phyloP scores from a whole-genome alignment of 92 coral and sea anemone genomes.

The Zoanthus sociatus region DNA sequence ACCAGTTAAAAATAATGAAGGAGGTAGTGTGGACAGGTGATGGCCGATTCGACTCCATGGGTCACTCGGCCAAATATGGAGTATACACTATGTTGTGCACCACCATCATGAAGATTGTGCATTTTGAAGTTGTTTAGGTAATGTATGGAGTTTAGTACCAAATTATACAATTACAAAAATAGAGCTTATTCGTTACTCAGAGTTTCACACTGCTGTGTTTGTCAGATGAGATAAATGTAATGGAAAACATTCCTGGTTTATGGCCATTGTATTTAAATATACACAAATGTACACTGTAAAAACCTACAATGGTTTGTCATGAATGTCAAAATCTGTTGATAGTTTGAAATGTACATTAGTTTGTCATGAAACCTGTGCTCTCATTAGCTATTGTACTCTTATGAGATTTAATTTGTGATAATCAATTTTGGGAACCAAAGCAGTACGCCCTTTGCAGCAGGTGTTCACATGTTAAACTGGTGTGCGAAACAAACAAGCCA shows the following conservation, averaged over 20 bases:
- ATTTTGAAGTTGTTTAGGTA: conserved; percentile 55
- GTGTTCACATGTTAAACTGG: conserved; percentile 3
- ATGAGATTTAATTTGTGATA: neutral
- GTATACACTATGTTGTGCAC: conserved; percentile 32
- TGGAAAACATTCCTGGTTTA: conserved; percentile 1
- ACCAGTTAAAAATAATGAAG: conserved; percentile 6
- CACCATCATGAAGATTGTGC: conserved; percentile 36
- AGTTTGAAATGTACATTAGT: too few species aligned
- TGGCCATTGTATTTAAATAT: neutral
- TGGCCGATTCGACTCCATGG: conserved; percentile 3
- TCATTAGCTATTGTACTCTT: conserved; percentile 4
- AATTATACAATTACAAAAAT: neutral
- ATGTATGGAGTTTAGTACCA: neutral
- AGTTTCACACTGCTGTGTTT: conserved; percentile 2
- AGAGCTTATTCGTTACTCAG: neutral
- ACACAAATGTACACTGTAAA: neutral
- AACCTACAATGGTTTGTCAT: conserved; percentile 18
- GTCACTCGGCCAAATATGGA: conserved; percentile 23
- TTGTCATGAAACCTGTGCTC: too few species aligned
- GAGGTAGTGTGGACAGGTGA: conserved; percentile 27
- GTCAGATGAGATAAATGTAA: neutral
- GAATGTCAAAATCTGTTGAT: too few species aligned
- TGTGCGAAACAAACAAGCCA: neutral
- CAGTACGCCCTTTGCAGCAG: neutral
- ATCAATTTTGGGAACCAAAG: conserved; percentile 5